Percentiles rank a stretch among this genome's conserved stretches.
These are phyloP conservation scores for Lutra lutra DNA, from an alignment of 2,797 vertebrate genomes.

Conservation along the genomic window DNA sequence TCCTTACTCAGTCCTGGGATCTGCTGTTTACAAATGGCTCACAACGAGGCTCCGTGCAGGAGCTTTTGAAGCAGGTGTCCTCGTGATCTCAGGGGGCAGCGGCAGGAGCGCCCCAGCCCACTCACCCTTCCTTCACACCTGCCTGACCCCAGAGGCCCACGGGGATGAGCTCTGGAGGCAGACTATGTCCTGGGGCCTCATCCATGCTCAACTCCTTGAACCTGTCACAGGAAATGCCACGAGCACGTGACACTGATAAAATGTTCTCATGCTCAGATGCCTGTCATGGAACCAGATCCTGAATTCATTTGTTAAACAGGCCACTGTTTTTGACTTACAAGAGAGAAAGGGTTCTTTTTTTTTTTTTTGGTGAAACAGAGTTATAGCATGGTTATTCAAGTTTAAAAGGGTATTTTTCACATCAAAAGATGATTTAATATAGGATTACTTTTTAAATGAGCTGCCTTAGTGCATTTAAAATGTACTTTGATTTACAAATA, in stretches of 20 bases:
- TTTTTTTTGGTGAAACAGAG: not conserved
- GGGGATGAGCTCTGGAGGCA: rapidly evolving
- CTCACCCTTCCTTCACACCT: not conserved
- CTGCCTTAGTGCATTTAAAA: not conserved
- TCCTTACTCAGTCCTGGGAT: too few species aligned
- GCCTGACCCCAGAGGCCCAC: rapidly evolving
- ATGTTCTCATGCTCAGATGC: not conserved
- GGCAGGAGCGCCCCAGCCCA: rapidly evolving
- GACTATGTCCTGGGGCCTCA: rapidly evolving
- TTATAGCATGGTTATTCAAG: not conserved
- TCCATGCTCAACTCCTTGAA: not conserved
- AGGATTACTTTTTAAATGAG: not conserved
- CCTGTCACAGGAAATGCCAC: not conserved
- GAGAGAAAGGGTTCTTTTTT: too few species aligned
- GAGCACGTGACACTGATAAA: rapidly evolving
- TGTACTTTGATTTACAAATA: not conserved
- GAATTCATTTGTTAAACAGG: not conserved
- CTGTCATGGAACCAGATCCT: not conserved
- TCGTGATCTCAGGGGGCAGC: rapidly evolving
- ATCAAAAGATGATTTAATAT: not conserved
- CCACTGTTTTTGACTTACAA: not conserved
- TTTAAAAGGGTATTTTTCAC: not conserved
- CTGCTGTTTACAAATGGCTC: too few species aligned
- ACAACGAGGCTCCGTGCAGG: rapidly evolving
- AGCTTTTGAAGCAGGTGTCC: rapidly evolving